Conservation (phyloP, 2,797 vertebrate genomes). For the Chrosomus eos region DNA sequence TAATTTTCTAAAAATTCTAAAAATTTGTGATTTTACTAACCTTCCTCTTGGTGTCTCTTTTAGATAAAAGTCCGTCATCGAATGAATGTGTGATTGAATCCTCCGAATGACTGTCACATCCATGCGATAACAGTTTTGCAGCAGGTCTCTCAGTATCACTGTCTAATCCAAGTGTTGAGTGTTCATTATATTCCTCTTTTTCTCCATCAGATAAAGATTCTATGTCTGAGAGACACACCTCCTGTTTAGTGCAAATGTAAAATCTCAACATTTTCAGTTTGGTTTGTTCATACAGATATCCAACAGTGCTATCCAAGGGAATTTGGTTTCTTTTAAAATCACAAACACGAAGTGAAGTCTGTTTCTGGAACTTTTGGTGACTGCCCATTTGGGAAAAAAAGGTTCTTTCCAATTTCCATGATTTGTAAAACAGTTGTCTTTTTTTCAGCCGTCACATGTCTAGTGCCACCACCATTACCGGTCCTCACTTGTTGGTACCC, state of each 20-base stretch:
- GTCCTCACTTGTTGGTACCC: too few relatives aligned
- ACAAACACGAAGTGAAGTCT: slow-evolving; percentile 41
- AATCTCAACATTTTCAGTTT: background rate
- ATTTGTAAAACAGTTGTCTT: too few relatives aligned
- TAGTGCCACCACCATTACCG: too few relatives aligned
- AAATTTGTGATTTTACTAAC: background rate
- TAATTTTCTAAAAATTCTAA: background rate
- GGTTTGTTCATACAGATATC: slow-evolving; percentile 35
- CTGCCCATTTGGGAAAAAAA: slow-evolving; percentile 11
- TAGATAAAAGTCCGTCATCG: background rate
- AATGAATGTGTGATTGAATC: background rate
- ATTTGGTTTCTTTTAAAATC: slow-evolving; percentile 55
- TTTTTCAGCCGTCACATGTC: too few relatives aligned
- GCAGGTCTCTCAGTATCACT: slow-evolving; percentile 8
- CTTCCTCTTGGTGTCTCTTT: slow-evolving; percentile 19
- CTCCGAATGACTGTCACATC: slow-evolving; percentile 9
- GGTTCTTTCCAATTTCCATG: too few relatives aligned
- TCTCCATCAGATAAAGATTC: slow-evolving; percentile 17
- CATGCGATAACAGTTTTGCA: background rate
- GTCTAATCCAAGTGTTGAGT: background rate
- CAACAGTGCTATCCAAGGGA: slow-evolving; percentile 32
- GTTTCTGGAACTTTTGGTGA: slow-evolving; percentile 39
- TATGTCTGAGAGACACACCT: slow-evolving; percentile 22
- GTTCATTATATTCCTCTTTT: slow-evolving; percentile 11
- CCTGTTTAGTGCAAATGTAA: slow-evolving; percentile 54